A percentile compares a stretch with the other conserved stretches of the same genome.
These are phyloP conservation scores for Pachyseris speciosa DNA, from an alignment of 64 coral and sea anemone species.

Conservation along the genomic window DNA sequence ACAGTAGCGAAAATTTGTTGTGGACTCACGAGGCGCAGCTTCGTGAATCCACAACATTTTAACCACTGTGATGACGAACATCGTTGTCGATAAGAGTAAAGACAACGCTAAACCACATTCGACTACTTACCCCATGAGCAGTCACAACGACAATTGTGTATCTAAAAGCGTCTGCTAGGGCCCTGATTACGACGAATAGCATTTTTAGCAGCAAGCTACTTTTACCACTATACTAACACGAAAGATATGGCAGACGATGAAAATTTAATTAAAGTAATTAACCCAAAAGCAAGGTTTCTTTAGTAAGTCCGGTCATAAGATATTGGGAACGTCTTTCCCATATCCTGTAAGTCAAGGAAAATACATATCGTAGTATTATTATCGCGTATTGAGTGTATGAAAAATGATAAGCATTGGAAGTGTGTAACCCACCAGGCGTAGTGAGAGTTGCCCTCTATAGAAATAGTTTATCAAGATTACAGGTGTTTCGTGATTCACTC, in stretches of 20 bases:
- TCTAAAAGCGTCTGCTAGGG: constrained; percentile 53
- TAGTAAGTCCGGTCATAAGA: not conserved
- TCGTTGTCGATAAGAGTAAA: too few species aligned
- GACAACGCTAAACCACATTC: too few species aligned
- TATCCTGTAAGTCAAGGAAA: not conserved
- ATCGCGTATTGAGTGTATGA: not conserved
- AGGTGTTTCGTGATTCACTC: not conserved
- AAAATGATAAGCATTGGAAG: not conserved
- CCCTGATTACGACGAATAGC: constrained; percentile 25
- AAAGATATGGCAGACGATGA: too few species aligned
- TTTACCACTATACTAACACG: not conserved
- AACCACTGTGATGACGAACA: too few species aligned
- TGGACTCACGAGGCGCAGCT: too few species aligned
- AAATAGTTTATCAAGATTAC: not conserved
- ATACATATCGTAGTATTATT: not conserved
- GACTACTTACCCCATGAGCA: constrained; percentile 73
- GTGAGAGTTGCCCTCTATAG: not conserved
- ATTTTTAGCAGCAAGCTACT: not conserved
- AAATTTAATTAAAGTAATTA: too few species aligned
- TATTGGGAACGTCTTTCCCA: not conserved
- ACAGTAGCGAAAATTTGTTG: too few species aligned
- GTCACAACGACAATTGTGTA: constrained; percentile 59
- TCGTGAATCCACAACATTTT: too few species aligned
- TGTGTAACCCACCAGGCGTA: not conserved
- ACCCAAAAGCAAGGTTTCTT: not conserved